Conservation (phyloP, 2,113 vertebrate genomes). For the Heterocephalus glaber region DNA sequence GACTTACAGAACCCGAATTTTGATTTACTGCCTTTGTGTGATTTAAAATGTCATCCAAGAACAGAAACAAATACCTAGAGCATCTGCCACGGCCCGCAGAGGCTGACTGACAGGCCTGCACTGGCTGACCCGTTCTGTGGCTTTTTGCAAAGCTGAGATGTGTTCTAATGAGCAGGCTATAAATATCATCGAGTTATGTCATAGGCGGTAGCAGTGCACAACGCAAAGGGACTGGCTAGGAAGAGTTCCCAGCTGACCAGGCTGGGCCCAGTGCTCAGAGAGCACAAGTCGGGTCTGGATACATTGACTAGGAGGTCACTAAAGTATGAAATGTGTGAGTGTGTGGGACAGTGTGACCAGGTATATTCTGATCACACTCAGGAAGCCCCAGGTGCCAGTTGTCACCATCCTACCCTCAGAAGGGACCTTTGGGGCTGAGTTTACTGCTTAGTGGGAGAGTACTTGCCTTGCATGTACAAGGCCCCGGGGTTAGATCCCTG, state of each 20-base stretch:
- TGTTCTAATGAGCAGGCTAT: constrained; percentile 67
- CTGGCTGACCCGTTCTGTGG: neutral
- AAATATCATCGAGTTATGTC: constrained; percentile 59
- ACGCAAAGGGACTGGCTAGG: neutral
- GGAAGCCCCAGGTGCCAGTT: neutral
- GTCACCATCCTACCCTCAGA: fast-evolving
- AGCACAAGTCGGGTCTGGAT: neutral
- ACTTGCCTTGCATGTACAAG: neutral
- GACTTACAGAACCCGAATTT: neutral
- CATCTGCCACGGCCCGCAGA: neutral
- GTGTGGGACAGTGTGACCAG: neutral
- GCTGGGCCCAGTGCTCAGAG: neutral
- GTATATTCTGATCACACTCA: neutral
- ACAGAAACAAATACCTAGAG: constrained; percentile 34
- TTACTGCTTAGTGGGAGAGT: neutral
- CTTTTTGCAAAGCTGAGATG: constrained; percentile 62
- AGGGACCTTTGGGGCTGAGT: neutral
- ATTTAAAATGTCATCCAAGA: constrained; percentile 56
- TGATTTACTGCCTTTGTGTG: neutral
- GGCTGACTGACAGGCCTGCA: constrained; percentile 49
- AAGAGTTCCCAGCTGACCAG: neutral
- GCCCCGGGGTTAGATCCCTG: neutral
- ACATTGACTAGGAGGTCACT: neutral
- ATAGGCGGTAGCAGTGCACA: neutral
- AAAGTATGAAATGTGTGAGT: neutral